phyloP scores from a whole-genome alignment of 1,140 invertebrate species.

The Lepidurus packardi region DNA sequence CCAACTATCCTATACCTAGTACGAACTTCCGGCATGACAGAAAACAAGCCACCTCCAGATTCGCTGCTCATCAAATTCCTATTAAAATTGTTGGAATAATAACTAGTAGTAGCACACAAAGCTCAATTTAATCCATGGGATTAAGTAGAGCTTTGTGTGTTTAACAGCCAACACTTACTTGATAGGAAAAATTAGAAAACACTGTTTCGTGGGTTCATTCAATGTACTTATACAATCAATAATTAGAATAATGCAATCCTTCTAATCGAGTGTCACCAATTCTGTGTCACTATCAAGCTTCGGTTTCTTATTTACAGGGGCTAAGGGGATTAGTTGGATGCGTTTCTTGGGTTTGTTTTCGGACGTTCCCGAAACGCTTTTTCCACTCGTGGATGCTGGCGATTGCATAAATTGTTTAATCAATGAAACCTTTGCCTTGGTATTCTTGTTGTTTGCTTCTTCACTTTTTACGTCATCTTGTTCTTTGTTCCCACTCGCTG shows the following conservation, averaged over 20 bases:
- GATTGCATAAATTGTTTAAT: slow-evolving; percentile 26
- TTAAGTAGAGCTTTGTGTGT: too few relatives aligned
- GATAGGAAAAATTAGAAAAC: too few relatives aligned
- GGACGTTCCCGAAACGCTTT: background rate
- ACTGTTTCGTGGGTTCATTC: background rate
- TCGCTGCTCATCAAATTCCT: too few relatives aligned
- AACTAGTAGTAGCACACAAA: too few relatives aligned
- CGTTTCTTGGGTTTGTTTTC: slow-evolving; percentile 29
- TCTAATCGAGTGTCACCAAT: background rate
- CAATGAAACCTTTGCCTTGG: slow-evolving; percentile 24
- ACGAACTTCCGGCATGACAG: too few relatives aligned
- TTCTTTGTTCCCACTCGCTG: slow-evolving; percentile 6
- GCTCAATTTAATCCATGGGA: too few relatives aligned
- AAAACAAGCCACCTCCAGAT: too few relatives aligned
- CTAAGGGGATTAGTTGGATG: slow-evolving; percentile 23
- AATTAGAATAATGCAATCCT: background rate
- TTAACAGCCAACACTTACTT: too few relatives aligned
- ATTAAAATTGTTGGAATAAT: too few relatives aligned
- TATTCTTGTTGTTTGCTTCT: background rate
- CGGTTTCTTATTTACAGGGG: slow-evolving; percentile 30
- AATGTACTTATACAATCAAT: slow-evolving; percentile 1
- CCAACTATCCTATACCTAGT: too few relatives aligned
- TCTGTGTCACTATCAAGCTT: slow-evolving; percentile 16
- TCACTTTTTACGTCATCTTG: slow-evolving; percentile 22
- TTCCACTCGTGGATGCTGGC: background rate